A percentile compares a stretch with the other conserved stretches of the same genome.
Evolutionary conservation across 2,888 invertebrate species (phyloP).

Genomic region (Sympetrum striolatum): DNA sequence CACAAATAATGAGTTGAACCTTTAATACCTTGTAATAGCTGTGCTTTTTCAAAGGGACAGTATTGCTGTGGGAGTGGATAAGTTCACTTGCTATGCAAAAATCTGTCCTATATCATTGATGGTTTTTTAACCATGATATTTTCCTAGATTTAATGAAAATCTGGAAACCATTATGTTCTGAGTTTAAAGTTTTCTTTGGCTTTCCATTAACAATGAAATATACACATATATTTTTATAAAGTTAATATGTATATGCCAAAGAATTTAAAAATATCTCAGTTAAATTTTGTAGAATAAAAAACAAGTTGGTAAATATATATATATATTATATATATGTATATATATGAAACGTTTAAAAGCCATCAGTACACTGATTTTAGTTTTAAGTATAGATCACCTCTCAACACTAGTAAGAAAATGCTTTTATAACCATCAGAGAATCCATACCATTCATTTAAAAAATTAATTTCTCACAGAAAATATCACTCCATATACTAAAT

Average conservation of each 20-base stretch:
- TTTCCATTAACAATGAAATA: constrained; percentile 40
- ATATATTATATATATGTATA: constrained; percentile 17
- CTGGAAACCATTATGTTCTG: constrained; percentile 1
- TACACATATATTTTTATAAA: constrained; percentile 41
- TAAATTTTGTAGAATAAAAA: constrained; percentile 43
- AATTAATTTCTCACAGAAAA: constrained; percentile 44
- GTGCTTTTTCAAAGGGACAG: constrained; percentile 40
- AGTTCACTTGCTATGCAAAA: constrained; percentile 37
- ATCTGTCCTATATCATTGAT: constrained; percentile 21
- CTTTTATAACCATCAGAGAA: constrained; percentile 32
- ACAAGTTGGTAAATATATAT: constrained; percentile 43
- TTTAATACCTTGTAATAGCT: constrained; percentile 33
- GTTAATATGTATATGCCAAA: constrained; percentile 41
- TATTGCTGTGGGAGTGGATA: constrained; percentile 35
- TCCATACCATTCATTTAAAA: constrained; percentile 42
- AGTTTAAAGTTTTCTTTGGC: constrained; percentile 36
- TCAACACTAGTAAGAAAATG: constrained; percentile 37
- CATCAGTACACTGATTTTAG: constrained; percentile 40
- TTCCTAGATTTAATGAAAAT: constrained; percentile 39
- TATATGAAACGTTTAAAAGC: constrained; percentile 41
- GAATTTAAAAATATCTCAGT: constrained; percentile 43
- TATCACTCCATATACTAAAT: constrained; percentile 41
- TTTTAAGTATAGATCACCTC: constrained; percentile 31
- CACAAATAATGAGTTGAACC: constrained; percentile 34
- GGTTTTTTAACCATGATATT: constrained; percentile 3